These are phyloP conservation scores for Psilanteris sp. DNA, from an alignment of 1,140 invertebrate species.

Conservation along the genomic window DNA sequence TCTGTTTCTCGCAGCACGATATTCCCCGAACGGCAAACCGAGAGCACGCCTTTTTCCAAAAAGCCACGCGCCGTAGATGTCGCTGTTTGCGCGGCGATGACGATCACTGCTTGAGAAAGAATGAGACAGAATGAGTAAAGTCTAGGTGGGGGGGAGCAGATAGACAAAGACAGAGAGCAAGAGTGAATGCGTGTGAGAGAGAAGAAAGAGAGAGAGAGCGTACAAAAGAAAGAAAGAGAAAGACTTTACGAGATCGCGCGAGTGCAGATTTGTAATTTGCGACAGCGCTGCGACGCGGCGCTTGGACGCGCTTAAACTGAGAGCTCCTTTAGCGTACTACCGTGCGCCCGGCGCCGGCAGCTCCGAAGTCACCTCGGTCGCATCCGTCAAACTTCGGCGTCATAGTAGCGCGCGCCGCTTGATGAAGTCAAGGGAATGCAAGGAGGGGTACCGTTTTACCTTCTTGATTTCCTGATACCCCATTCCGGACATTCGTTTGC, in stretches of 20 bases:
- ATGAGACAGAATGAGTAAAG: background rate
- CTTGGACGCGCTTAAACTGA: conserved; percentile 55
- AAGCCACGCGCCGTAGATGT: conserved; percentile 52
- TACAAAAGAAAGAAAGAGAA: conserved; percentile 18
- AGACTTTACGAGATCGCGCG: conserved; percentile 37
- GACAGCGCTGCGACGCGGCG: conserved; percentile 50
- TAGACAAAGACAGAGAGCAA: too few relatives aligned
- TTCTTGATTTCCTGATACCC: conserved; percentile 26
- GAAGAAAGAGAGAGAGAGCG: conserved; percentile 7
- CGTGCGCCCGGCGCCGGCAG: conserved; percentile 18
- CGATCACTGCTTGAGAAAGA: conserved; percentile 27
- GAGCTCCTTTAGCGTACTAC: conserved; percentile 16
- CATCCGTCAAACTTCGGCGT: conserved; percentile 27
- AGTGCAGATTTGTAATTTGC: conserved; percentile 34
- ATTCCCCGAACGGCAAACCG: conserved; percentile 21
- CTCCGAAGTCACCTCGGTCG: conserved; percentile 20
- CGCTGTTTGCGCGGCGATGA: conserved; percentile 24
- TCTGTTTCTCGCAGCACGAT: conserved; percentile 19
- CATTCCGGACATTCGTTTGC: conserved; percentile 14
- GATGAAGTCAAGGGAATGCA: conserved; percentile 4
- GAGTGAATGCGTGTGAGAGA: too few relatives aligned
- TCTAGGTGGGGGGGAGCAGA: background rate
- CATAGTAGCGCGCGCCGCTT: conserved; percentile 13
- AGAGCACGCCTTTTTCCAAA: conserved; percentile 34
- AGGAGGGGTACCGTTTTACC: conserved; percentile 26